phyloP scores from a whole-genome alignment of 2,113 vertebrate species.

The Scytalopus superciliaris region DNA sequence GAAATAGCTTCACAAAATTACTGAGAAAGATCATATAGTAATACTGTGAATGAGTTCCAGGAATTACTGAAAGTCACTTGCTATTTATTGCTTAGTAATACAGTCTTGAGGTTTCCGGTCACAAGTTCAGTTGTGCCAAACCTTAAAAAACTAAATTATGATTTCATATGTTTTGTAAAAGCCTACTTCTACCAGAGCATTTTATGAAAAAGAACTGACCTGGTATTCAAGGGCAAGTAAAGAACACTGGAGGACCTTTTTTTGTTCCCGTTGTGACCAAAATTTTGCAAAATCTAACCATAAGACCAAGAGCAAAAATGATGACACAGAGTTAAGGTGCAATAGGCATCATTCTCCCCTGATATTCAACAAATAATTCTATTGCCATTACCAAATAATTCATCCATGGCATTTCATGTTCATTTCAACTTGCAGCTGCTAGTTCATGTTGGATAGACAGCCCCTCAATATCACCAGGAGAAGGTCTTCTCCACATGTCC shows the following conservation, averaged over 20 bases:
- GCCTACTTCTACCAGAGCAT: neutral
- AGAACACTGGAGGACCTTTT: neutral
- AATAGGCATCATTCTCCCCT: neutral
- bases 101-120: constrained; percentile 52
- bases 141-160: neutral
- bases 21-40: neutral
- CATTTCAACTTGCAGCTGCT: neutral
- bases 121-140: neutral
- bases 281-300: neutral
- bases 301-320: neutral
- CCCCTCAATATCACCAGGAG: neutral
- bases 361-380: neutral
- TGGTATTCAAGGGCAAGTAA: accelerated
- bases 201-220: neutral
- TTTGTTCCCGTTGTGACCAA: neutral
- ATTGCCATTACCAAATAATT: neutral
- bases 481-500: neutral
- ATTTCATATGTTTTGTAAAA: neutral
- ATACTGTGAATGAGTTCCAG: constrained; percentile 1
- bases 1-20: constrained; percentile 26
- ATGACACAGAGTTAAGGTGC: neutral
- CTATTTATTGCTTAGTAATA: constrained; percentile 41
- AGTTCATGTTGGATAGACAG: neutral
- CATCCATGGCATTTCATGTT: neutral
- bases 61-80: constrained; percentile 54